phyloP scores from a whole-genome alignment of 2,113 vertebrate genomes.

The Oxyruncus cristatus region DNA sequence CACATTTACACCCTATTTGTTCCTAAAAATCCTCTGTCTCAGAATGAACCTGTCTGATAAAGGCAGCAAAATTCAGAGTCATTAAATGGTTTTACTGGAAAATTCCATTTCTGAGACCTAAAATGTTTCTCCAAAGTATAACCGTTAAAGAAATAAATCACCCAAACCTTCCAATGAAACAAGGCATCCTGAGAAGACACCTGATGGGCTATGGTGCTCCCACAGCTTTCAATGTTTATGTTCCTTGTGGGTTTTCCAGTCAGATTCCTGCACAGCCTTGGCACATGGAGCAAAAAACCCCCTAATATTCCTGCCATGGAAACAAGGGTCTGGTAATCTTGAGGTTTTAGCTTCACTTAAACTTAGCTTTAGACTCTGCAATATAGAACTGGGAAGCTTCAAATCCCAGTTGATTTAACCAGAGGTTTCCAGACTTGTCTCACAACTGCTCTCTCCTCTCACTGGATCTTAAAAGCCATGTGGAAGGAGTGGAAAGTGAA shows the following conservation, averaged over 20 bases:
- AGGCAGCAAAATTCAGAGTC: background rate
- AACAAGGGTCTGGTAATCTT: background rate
- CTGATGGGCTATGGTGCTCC: background rate
- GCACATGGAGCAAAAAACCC: background rate
- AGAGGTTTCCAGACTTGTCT: background rate
- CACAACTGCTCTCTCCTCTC: background rate
- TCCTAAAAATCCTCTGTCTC: background rate
- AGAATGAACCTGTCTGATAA: background rate
- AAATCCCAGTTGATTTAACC: background rate
- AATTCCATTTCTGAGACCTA: background rate
- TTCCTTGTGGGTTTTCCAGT: background rate
- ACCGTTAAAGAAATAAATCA: background rate
- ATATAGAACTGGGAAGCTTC: background rate
- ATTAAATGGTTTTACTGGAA: background rate
- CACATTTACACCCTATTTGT: background rate
- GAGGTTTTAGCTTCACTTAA: background rate
- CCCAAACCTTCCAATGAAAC: background rate
- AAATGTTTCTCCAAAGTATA: background rate
- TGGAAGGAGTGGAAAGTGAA: background rate
- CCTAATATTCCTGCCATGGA: background rate
- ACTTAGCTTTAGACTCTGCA: background rate
- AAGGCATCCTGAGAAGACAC: background rate
- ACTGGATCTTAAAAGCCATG: background rate
- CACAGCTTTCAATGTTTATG: background rate
- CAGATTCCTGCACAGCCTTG: background rate